A percentile compares a stretch with the other conserved stretches of the same genome.
These are phyloP conservation scores for Lophius piscatorius DNA, from an alignment of 2,113 vertebrate species.

Conservation along the genomic window DNA sequence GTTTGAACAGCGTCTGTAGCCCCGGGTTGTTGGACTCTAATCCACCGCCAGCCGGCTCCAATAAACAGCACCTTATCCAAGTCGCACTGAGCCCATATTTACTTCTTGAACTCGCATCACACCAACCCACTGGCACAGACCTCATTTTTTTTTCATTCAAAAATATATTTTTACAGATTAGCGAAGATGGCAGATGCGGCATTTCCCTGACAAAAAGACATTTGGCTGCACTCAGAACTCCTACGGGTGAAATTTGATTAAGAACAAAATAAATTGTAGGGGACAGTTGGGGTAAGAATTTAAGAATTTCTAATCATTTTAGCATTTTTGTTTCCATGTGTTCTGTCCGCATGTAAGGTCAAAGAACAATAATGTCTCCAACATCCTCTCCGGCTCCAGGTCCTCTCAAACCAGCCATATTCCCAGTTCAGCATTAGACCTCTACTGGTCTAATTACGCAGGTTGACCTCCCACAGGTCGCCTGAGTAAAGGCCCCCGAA, in stretches of 20 bases:
- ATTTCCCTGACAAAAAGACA: constrained; percentile 20
- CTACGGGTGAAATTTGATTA: constrained; percentile 15
- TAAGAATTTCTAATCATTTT: background rate
- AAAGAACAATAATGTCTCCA: constrained; percentile 9
- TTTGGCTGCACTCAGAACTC: background rate
- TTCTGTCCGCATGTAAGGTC: background rate
- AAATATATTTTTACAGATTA: constrained; percentile 12
- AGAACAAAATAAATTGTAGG: constrained; percentile 14
- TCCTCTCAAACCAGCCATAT: constrained; percentile 24
- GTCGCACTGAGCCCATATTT: constrained; percentile 50
- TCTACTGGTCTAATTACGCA: constrained; percentile 79
- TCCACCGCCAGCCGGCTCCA: constrained; percentile 46
- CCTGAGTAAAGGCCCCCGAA: constrained; percentile 71
- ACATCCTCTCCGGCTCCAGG: constrained; percentile 10
- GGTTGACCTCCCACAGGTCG: constrained; percentile 83
- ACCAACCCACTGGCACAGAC: constrained; percentile 46
- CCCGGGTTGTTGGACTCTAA: constrained; percentile 57
- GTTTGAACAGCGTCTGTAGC: constrained; percentile 48
- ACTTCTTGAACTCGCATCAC: constrained; percentile 40
- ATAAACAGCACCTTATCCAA: constrained; percentile 65
- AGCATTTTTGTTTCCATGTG: background rate
- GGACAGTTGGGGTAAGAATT: constrained; percentile 4
- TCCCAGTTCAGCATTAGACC: constrained; percentile 52
- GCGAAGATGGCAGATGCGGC: constrained; percentile 4
- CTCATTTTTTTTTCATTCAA: constrained; percentile 12